Conservation (phyloP, 2,888 invertebrate genomes). For the Caenorhabditis japonica region DNA sequence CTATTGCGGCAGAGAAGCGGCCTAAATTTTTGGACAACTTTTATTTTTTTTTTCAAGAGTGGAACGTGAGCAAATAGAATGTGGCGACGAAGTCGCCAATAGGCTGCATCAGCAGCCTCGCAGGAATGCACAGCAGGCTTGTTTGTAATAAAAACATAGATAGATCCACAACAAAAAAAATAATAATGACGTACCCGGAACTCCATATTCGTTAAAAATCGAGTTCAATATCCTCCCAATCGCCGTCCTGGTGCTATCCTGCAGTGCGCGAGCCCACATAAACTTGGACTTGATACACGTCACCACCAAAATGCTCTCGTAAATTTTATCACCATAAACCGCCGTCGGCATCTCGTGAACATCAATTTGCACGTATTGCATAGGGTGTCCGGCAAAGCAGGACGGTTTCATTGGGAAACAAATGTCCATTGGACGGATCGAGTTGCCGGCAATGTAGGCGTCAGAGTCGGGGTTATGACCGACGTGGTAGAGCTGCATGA, state of each 20-base stretch:
- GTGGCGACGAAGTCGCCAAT: too few species aligned
- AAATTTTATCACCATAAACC: slow-evolving; percentile 48
- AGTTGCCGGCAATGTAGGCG: neutral
- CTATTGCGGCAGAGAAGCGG: too few species aligned
- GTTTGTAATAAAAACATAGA: too few species aligned
- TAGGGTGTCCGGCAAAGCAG: slow-evolving; percentile 37
- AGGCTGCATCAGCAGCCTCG: too few species aligned
- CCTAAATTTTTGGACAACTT: too few species aligned
- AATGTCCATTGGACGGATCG: slow-evolving; percentile 35
- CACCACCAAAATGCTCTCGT: slow-evolving; percentile 45
- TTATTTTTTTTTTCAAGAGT: too few species aligned
- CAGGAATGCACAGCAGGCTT: too few species aligned
- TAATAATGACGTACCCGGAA: slow-evolving; percentile 51
- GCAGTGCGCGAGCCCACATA: slow-evolving; percentile 53
- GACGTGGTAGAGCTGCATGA: slow-evolving; percentile 58
- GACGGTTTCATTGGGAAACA: slow-evolving; percentile 50
- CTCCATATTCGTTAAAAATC: slow-evolving; percentile 55
- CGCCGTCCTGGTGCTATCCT: slow-evolving; percentile 17
- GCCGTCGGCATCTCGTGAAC: slow-evolving; percentile 53
- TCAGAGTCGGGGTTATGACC: slow-evolving; percentile 47
- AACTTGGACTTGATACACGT: slow-evolving; percentile 43
- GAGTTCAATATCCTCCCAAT: slow-evolving; percentile 40
- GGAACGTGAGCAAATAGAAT: too few species aligned
- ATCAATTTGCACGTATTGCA: slow-evolving; percentile 63
- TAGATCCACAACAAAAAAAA: too few species aligned